Conservation (phyloP, 2,888 invertebrate genomes). For the Biston betularia region DNA sequence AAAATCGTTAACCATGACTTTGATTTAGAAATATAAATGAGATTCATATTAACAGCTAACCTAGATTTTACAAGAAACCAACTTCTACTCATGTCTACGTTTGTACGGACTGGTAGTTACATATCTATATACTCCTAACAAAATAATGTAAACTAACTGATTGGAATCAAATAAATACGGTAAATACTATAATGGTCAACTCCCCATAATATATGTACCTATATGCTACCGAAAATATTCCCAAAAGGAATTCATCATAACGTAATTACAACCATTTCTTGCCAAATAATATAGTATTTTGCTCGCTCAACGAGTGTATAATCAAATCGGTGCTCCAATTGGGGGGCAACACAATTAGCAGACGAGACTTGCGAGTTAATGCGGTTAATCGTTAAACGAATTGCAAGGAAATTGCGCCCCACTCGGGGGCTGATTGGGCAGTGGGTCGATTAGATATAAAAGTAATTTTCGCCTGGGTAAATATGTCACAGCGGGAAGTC, state of each 20-base stretch:
- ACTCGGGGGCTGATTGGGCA: conserved; percentile 76
- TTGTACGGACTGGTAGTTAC: too few species aligned
- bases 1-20: too few species aligned
- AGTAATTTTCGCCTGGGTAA: conserved; percentile 31
- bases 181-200: too few species aligned
- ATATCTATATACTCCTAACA: too few species aligned
- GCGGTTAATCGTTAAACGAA: conserved; percentile 76
- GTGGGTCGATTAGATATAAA: conserved; percentile 64
- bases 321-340: conserved; percentile 67
- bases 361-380: conserved; percentile 81
- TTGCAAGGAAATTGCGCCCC: conserved; percentile 80
- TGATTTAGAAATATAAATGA: too few species aligned
- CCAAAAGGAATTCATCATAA: conserved; percentile 9
- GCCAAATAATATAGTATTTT: conserved; percentile 60
- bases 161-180: not conserved
- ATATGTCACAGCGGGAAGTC: conserved; percentile 26
- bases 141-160: too few species aligned
- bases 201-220: not conserved
- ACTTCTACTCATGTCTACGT: too few species aligned
- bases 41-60: too few species aligned
- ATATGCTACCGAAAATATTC: not conserved
- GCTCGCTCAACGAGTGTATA: conserved; percentile 62
- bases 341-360: conserved; percentile 76
- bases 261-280: conserved; percentile 39
- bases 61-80: too few species aligned